Base-by-base conservation (phyloP, 2,797 vertebrate species). In the Hipposideros larvatus region DNA sequence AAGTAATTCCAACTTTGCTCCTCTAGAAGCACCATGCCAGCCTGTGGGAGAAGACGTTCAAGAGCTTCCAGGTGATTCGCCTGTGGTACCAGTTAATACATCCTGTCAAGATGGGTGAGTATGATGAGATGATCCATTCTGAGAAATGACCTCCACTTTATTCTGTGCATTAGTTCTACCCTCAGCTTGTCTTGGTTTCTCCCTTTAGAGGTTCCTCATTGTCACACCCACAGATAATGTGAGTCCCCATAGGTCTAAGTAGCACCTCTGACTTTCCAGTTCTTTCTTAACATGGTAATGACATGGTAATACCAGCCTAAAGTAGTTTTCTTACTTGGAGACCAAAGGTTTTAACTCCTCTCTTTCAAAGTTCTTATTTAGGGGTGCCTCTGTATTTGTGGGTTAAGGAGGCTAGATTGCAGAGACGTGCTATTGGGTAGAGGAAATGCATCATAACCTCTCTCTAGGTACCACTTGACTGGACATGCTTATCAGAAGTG, bases 71-170 rank as follows among this genome's bases (percentile, higher is more conserved):
- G 7, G 1, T 53, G 77, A 21, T 22, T 26, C 70, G 4, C 51
- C 0, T 24, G 82, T 97, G 65, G 18, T 93, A 16, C 7, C 18
- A 28, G 57, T 92, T 61, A 96, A 90, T 31, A 83, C 3, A 0
- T 46, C 96, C 87, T 98, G 98, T 73, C 75, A 74, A 48, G 87
- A 92, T 5, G 98, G 98, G 97, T 98, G 68, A 97, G 97, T 97
- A n/a, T n/a, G n/a, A 26, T 37, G 28, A 87, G 46, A 31, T 7
- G 10, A 63, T 41, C 28, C 37, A 41, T 37, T 75, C 65, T 88
- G 37, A 93, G 46, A 59, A 85, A 63, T 34, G 21, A 11, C 21
- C 11, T 37, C 16, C 15, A 37, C 43, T 18, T 55, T 19, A 11
- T 43, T 78, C n/a, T 66, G 19, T 51, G 5, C 53, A 21, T 53